Conservation (phyloP, 2,797 vertebrate species). For the Acomys russatus region DNA sequence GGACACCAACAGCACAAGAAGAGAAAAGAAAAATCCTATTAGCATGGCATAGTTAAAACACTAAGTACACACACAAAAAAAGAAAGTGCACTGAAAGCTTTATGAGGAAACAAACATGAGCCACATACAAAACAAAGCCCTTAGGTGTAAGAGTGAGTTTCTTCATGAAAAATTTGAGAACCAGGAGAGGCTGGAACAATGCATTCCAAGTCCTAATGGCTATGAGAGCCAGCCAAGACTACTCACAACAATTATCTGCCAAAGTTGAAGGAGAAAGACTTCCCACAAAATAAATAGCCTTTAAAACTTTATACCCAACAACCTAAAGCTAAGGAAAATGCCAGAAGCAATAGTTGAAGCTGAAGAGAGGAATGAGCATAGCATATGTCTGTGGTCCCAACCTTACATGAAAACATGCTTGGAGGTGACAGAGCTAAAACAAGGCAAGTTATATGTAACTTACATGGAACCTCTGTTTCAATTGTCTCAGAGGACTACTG, state of each 20-base stretch:
- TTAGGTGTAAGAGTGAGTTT: background rate
- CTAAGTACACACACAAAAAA: background rate
- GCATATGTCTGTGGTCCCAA: background rate
- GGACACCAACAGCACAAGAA: background rate
- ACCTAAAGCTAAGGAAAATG: background rate
- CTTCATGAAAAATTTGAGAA: background rate
- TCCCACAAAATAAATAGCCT: background rate
- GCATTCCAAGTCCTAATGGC: background rate
- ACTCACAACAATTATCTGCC: background rate
- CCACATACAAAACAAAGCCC: background rate
- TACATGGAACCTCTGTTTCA: no score
- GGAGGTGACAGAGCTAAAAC: background rate
- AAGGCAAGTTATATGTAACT: background rate
- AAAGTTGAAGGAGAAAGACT: background rate
- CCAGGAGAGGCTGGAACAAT: background rate
- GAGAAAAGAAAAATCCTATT: background rate
- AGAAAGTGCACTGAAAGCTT: background rate
- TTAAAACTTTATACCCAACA: background rate
- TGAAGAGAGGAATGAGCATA: background rate
- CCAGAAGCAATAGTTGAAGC: background rate
- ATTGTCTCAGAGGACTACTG: no score
- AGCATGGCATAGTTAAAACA: background rate
- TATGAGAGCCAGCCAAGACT: background rate
- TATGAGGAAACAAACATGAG: background rate
- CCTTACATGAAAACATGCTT: background rate